Evolutionary conservation across 2,797 vertebrate genomes (phyloP), one percentile per base, ranked within the genome.

Genomic region (Champsocephalus esox): DNA sequence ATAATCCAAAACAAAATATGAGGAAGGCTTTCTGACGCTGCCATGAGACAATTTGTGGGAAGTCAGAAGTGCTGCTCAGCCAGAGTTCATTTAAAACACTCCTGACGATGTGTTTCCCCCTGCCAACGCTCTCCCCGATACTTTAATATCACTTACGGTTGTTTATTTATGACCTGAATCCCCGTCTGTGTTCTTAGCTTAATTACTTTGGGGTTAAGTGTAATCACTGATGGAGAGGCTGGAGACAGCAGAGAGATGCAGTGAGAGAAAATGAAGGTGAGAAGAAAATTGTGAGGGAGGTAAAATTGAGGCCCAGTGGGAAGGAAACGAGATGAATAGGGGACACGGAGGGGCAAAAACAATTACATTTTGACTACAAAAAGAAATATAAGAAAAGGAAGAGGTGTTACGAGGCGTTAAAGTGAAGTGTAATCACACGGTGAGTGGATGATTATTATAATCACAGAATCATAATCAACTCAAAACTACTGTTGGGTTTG

Each of bases 111-210:
- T 70, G 78, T 85, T 87, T 89, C 70, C 64, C 44, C n/a, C 55
- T 79, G 83, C 81, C 83, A 86, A 44, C 49, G 11, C 63, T 52
- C 62, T n/a, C 14, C 45, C 70, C 46, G 62, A 77, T 77, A 55
- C 58, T 79, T 88, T 84, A 90, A 90, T 89, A 84, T 91, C 87
- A 84, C 82, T 84, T 84, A 76, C 61, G 57, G 59, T 62, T 79
- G 82, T 83, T 89, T 85, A 87, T 88, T 89, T 89, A 89, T 59
- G 82, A 81, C 67, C 73, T 12, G 34, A 17, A 55, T 63, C 49
- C 73, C 55, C 73, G 44, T 72, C 80, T 71, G 66, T 69, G 80
- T 85, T 86, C 82, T 88, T 86, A 85, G 78, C 78, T 87, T 91
- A 86, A 91, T 89, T 85, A 85, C 86, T 87, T 74, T 57, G 48